Evolutionary conservation across 2,888 invertebrate species (phyloP).

Genomic region (Zele albiditarsus): DNA sequence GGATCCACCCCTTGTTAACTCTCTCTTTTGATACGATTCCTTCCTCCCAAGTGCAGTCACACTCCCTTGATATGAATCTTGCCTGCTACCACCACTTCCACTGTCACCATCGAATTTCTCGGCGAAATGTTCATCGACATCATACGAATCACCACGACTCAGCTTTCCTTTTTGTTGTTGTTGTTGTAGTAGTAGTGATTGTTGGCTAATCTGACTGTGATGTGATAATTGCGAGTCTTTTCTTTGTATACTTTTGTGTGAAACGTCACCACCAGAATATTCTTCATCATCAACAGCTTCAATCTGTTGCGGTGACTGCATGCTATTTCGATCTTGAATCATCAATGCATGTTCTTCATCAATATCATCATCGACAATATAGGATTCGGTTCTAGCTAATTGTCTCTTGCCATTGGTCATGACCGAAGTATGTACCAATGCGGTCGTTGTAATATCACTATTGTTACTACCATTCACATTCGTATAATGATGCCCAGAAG

Average conservation of each 20-base stretch:
- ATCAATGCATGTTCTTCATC: slow-evolving; percentile 63
- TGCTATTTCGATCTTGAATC: slow-evolving; percentile 60
- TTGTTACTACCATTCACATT: slow-evolving; percentile 69
- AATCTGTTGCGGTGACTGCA: slow-evolving; percentile 56
- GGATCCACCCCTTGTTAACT: slow-evolving; percentile 49
- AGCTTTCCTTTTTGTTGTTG: slow-evolving; percentile 64
- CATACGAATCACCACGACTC: slow-evolving; percentile 64
- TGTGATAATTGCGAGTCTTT: slow-evolving; percentile 67
- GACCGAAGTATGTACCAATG: slow-evolving; percentile 71
- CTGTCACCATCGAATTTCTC: slow-evolving; percentile 54
- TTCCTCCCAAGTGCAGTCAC: slow-evolving; percentile 58
- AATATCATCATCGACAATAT: slow-evolving; percentile 64
- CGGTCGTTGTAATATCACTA: slow-evolving; percentile 70
- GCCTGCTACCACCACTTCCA: slow-evolving; percentile 48
- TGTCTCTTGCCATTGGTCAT: slow-evolving; percentile 70
- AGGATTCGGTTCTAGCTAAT: slow-evolving; percentile 63
- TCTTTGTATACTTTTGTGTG: slow-evolving; percentile 61
- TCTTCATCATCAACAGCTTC: slow-evolving; percentile 57
- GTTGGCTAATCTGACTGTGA: slow-evolving; percentile 59
- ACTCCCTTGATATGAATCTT: slow-evolving; percentile 64
- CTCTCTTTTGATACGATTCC: slow-evolving; percentile 65
- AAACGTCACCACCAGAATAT: slow-evolving; percentile 58
- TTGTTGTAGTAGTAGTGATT: slow-evolving; percentile 62
- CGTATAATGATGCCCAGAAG: slow-evolving; percentile 65
- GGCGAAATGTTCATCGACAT: slow-evolving; percentile 65